Base-by-base conservation (phyloP, 2,113 vertebrate species). In the Talpa occidentalis region DNA sequence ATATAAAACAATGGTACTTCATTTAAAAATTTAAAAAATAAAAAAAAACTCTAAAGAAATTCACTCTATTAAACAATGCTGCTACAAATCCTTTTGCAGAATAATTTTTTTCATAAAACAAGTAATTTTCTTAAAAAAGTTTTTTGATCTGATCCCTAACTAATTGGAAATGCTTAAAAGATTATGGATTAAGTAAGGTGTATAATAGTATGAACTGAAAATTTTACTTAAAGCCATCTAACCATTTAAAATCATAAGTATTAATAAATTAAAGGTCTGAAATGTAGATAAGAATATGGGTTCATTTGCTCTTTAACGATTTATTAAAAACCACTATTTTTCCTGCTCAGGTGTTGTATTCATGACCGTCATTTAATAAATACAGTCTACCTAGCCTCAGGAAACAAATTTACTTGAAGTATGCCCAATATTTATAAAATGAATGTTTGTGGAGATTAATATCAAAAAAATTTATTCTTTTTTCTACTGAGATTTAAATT, bases 401-500 rank as follows among this genome's bases (percentile, higher is more conserved):
- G 37, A 90, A 94, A 80, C 32, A 69, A 90, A 92, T 72, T 79
- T 72, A 92, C 35, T 92, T 54, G 62, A 35, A 37, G 44, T 79
- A 87, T 10, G 9, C 82, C 35, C 49, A 94, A 42, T 49, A 28
- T 32, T 44, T 1, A 28, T 64, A 2, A 14, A 67, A 69, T 40
- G 32, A 77, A 70, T 81, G 10, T 54, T 56, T 82, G 79, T 85
- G 21, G 30, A 91, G 16, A 73, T 93, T 32, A 87, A 44, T 35
- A 82, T 1, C 32, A 94, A 87, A 97, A 30, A 37, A 94, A 78
- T 6, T 69, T 28, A 91, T 52, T 73, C 2, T 9, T 64, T 93
- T 91, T 77, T 73, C 37, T 49, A 86, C 35, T 67, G 37, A 86
- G 59, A 91, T 88, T 85, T 44, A 93, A 93, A 91, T 72, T 93